phyloP scores from a whole-genome alignment of 2,113 vertebrate species.

The Muscicapa adusta region DNA sequence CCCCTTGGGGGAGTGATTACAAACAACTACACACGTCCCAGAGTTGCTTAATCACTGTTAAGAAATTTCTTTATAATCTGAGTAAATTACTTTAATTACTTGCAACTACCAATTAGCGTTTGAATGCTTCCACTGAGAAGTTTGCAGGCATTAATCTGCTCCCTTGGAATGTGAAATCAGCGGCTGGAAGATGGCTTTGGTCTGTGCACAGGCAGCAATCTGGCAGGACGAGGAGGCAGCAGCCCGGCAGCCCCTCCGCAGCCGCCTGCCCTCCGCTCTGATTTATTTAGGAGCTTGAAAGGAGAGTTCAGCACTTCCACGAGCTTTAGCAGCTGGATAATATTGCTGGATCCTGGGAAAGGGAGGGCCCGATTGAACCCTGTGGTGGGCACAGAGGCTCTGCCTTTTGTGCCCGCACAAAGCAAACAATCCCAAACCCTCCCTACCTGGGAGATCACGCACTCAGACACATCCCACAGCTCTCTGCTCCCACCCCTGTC shows the following conservation, averaged over 20 bases:
- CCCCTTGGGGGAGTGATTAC: conserved; percentile 76
- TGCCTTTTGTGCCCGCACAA: neutral
- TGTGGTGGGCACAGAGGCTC: rapidly evolving
- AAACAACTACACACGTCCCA: conserved; percentile 72
- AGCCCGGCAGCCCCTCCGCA: neutral
- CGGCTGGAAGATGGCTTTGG: conserved; percentile 50
- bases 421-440: neutral
- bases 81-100: conserved; percentile 82
- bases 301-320: neutral
- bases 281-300: neutral
- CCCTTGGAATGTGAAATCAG: conserved; percentile 57
- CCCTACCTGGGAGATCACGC: neutral
- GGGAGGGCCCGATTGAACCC: neutral
- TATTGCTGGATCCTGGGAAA: neutral
- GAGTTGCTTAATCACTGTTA: conserved; percentile 81
- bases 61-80: conserved; percentile 83
- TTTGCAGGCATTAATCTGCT: conserved; percentile 68
- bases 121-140: conserved; percentile 73
- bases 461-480: neutral
- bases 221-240: neutral
- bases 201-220: conserved; percentile 1
- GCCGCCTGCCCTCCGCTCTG: neutral
- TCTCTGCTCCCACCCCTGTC: neutral
- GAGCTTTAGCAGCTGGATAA: neutral
- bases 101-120: conserved; percentile 80